A percentile compares a stretch with the other conserved stretches of the same genome.
phyloP scores from a whole-genome alignment of 2,113 vertebrate species.

The Lepisosteus oculatus region DNA sequence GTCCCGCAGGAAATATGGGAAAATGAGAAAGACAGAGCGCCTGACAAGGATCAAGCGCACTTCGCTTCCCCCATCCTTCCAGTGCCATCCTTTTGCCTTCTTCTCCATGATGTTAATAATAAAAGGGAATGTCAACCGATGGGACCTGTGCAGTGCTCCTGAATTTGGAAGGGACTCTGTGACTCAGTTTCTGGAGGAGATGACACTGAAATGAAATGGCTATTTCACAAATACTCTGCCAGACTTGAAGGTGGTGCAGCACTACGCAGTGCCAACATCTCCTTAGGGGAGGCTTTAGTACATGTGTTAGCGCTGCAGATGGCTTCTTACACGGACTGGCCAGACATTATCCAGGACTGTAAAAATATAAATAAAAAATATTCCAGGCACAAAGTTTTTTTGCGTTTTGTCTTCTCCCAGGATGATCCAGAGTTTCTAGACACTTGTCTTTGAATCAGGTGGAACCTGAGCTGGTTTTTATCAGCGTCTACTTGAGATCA shows the following conservation, averaged over 20 bases:
- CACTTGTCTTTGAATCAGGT: no score
- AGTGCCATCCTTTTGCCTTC: slow-evolving; percentile 6
- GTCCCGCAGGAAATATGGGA: neutral
- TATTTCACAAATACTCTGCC: slow-evolving; percentile 9
- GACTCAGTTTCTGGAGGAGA: no score
- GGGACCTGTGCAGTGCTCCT: no score
- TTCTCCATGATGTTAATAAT: no score
- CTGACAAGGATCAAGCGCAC: neutral
- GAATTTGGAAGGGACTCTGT: no score
- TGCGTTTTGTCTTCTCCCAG: no score
- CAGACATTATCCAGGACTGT: slow-evolving; percentile 6
- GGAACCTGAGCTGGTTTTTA: no score
- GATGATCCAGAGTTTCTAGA: no score
- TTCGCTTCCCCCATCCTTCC: neutral
- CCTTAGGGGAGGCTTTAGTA: slow-evolving; percentile 13
- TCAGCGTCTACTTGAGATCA: no score
- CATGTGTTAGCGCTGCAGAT: slow-evolving; percentile 9
- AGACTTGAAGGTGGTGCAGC: slow-evolving; percentile 18
- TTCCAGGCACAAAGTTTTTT: neutral
- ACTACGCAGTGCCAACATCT: slow-evolving; percentile 13
- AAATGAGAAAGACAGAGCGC: neutral
- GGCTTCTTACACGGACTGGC: neutral
- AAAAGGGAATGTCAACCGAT: no score
- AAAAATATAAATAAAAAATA: neutral
- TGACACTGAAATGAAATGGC: slow-evolving; percentile 9